A percentile compares a stretch with the other conserved stretches of the same genome.
phyloP scores from a whole-genome alignment of 2,797 vertebrate species.

The Cirrhinus mrigala region DNA sequence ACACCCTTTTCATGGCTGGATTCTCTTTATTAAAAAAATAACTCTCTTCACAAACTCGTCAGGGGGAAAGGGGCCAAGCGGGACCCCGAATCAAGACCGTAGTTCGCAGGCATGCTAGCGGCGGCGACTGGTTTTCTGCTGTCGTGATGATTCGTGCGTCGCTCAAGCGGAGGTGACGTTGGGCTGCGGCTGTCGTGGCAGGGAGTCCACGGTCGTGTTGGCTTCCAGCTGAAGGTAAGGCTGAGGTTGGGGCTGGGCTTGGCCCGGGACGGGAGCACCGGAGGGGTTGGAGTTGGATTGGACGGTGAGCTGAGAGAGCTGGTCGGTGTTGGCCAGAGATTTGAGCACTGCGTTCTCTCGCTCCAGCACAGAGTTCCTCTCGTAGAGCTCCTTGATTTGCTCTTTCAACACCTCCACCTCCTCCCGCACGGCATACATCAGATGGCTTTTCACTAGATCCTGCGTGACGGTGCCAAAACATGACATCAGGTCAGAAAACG shows the following conservation, averaged over 20 bases:
- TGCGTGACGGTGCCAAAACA: conserved; percentile 63
- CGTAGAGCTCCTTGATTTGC: conserved; percentile 98
- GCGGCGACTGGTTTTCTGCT: conserved; percentile 66
- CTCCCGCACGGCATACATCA: conserved; percentile 99
- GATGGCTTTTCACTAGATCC: conserved; percentile 99
- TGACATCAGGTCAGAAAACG: conserved; percentile 20
- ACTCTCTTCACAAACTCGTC: conserved; percentile 56
- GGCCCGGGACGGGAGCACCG: conserved; percentile 60
- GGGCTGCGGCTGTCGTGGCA: conserved; percentile 82
- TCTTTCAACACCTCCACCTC: conserved; percentile 99
- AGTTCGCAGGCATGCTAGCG: conserved; percentile 28
- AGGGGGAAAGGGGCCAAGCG: conserved; percentile 10
- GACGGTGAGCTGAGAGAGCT: conserved; percentile 90
- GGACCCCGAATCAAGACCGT: conserved; percentile 20
- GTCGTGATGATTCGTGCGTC: conserved; percentile 65
- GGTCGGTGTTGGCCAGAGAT: conserved; percentile 94
- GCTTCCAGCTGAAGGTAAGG: conserved; percentile 75
- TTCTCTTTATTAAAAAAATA: conserved; percentile 62
- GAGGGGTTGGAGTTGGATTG: conserved; percentile 76
- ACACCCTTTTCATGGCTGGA: conserved; percentile 68
- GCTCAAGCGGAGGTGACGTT: conserved; percentile 92
- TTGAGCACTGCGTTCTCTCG: conserved; percentile 97
- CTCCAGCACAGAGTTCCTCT: conserved; percentile 99
- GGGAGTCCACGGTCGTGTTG: conserved; percentile 58
- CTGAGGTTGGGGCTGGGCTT: conserved; percentile 40